phyloP scores from a whole-genome alignment of 2,797 vertebrate genomes.

The Hyperoplus immaculatus region DNA sequence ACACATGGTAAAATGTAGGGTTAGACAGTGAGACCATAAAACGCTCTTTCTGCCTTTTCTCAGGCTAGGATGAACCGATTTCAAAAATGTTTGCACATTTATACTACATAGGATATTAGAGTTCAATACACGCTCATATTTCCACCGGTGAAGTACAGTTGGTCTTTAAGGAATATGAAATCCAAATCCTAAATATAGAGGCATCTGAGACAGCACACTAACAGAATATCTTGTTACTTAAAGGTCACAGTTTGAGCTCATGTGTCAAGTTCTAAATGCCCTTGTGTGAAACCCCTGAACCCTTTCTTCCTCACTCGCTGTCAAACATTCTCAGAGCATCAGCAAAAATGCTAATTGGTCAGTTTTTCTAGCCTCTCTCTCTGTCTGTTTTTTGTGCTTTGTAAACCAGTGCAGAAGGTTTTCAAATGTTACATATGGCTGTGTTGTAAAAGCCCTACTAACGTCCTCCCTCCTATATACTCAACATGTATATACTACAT shows the following conservation, averaged over 20 bases:
- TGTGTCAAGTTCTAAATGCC: conserved; percentile 50
- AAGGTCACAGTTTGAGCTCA: conserved; percentile 43
- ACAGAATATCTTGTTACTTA: background rate
- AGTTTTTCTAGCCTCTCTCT: background rate
- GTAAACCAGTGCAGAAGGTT: background rate
- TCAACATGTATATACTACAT: too few species aligned
- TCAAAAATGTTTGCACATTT: too few species aligned
- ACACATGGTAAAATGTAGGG: too few species aligned
- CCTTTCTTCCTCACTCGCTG: conserved; percentile 1
- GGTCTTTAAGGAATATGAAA: background rate
- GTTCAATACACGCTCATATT: too few species aligned
- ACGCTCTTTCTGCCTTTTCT: too few species aligned
- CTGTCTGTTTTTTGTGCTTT: conserved; percentile 7
- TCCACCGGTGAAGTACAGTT: too few species aligned
- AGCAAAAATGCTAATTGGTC: conserved; percentile 59
- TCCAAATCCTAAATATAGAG: background rate
- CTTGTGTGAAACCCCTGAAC: conserved; percentile 24
- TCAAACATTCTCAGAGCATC: conserved; percentile 44
- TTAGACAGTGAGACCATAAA: too few species aligned
- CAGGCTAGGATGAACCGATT: too few species aligned
- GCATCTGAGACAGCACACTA: background rate
- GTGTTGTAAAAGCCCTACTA: too few species aligned
- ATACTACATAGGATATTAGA: too few species aligned
- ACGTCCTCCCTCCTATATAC: too few species aligned
- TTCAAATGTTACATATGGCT: too few species aligned